These are phyloP conservation scores for Drosophila limbata DNA, from an alignment of 2,888 invertebrate species.

Conservation along the genomic window DNA sequence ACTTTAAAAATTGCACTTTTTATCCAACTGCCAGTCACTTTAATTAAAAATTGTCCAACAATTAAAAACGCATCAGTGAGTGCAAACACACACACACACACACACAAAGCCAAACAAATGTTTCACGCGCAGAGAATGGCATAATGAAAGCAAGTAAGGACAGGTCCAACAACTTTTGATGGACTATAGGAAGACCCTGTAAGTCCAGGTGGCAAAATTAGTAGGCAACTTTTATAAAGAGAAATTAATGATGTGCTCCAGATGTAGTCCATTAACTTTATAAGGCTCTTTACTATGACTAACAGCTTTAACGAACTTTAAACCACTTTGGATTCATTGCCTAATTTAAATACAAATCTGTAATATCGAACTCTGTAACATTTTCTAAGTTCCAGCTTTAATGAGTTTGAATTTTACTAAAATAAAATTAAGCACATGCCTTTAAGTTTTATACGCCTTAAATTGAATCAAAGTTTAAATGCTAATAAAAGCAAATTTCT, in stretches of 20 bases:
- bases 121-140: not conserved
- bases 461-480: too few relatives aligned
- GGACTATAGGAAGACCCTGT: not conserved
- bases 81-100: constrained; percentile 18
- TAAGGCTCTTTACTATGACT: not conserved
- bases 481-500: too few relatives aligned
- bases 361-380: too few relatives aligned
- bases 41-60: constrained; percentile 67
- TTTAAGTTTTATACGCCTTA: too few relatives aligned
- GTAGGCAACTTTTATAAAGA: not conserved
- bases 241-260: too few relatives aligned
- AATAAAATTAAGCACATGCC: too few relatives aligned
- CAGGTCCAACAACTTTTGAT: not conserved
- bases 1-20: constrained; percentile 50
- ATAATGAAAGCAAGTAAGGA: constrained; percentile 19
- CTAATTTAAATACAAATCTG: too few relatives aligned
- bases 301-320: not conserved
- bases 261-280: too few relatives aligned
- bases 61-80: constrained; percentile 68
- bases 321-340: too few relatives aligned
- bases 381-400: not conserved
- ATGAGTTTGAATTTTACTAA: too few relatives aligned
- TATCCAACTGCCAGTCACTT: constrained; percentile 26
- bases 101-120: constrained; percentile 9
- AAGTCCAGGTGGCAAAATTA: too few relatives aligned